Percentiles rank a stretch among this genome's conserved stretches.
phyloP scores from a whole-genome alignment of 2,797 vertebrate genomes.

The Potorous gilbertii region DNA sequence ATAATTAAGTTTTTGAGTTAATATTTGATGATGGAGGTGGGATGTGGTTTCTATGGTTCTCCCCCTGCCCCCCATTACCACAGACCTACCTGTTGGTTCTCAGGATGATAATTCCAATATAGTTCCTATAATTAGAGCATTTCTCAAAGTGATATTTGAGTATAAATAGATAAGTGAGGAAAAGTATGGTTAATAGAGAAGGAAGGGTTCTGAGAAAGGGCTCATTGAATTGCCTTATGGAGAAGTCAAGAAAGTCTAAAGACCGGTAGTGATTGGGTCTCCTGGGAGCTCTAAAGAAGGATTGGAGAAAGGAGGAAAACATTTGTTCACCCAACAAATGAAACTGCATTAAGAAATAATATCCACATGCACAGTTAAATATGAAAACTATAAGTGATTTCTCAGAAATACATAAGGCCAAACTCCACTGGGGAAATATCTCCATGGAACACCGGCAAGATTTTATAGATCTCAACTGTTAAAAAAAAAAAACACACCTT shows the following conservation, averaged over 20 bases:
- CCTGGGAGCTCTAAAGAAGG: not conserved
- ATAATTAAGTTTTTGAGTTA: not conserved
- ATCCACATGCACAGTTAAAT: conserved; percentile 38
- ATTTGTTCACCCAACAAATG: not conserved
- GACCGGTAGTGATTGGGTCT: not conserved
- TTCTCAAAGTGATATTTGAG: not conserved
- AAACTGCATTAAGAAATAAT: not conserved
- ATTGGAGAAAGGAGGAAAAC: not conserved
- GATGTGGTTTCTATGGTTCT: not conserved
- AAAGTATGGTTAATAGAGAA: not conserved
- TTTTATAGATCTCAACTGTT: not conserved
- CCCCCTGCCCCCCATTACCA: not conserved
- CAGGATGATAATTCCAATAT: not conserved
- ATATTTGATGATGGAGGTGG: not conserved
- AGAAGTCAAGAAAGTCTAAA: not conserved
- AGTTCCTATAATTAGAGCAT: not conserved
- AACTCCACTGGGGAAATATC: not conserved
- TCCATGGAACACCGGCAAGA: not conserved
- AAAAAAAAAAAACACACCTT: not conserved
- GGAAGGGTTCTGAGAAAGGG: not conserved
- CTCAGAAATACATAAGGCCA: not conserved
- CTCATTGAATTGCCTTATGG: not conserved
- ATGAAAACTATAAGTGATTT: not conserved
- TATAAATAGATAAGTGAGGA: not conserved
- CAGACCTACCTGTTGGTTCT: not conserved